These are phyloP conservation scores for Tubulanus polymorphus DNA, from an alignment of 2,888 invertebrate genomes.

Conservation along the genomic window DNA sequence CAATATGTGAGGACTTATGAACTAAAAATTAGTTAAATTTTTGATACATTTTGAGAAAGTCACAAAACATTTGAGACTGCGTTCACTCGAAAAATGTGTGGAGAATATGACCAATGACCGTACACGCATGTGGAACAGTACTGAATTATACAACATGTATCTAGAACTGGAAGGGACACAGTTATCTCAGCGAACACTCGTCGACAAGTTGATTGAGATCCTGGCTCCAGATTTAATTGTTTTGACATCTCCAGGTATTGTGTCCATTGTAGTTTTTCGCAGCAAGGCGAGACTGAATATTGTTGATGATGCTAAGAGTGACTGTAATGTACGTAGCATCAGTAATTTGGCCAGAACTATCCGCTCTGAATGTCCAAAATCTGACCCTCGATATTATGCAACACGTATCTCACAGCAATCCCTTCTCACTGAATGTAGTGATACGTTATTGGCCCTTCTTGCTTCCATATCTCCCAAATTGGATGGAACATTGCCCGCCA, in stretches of 20 bases:
- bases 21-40: too few species aligned
- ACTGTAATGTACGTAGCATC: constrained; percentile 2
- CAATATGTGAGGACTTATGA: too few species aligned
- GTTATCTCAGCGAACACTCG: not conserved
- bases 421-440: constrained; percentile 6
- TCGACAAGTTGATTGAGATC: not conserved
- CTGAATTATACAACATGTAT: constrained; percentile 1
- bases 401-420: not conserved
- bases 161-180: not conserved
- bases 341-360: not conserved
- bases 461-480: not conserved
- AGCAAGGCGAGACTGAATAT: constrained; percentile 7
- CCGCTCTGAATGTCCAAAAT: not conserved
- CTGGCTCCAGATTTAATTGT: not conserved
- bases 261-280: constrained; percentile 1
- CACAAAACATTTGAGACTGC: too few species aligned
- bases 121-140: constrained; percentile 1
- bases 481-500: not conserved
- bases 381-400: too few species aligned
- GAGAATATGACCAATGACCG: not conserved
- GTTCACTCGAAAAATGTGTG: too few species aligned
- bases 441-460: not conserved
- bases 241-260: not conserved
- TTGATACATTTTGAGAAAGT: too few species aligned
- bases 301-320: constrained; percentile 10